Base-by-base conservation (phyloP, 2,113 vertebrate species). In the Arothron firmamentum region DNA sequence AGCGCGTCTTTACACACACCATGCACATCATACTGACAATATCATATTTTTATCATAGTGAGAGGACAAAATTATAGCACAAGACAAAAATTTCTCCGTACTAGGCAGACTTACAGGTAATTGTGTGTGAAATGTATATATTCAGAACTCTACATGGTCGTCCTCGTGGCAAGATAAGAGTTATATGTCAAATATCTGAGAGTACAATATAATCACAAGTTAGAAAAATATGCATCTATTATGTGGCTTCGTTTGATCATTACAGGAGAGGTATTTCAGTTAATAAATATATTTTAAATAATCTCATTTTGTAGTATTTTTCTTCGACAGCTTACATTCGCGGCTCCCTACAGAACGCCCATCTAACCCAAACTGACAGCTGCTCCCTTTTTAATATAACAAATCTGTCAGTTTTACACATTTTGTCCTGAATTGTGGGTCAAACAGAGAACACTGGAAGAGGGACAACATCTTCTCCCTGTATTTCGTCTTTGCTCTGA, bases 41-140 rank as follows among this genome's bases (percentile, higher is more conserved):
- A 45, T 45, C 16, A 45, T 45, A 31, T 38, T 56, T 49, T 6
- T 62, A 63, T 63, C 55, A 71, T 56, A 80, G 56, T 28, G 58
- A 75, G 71, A 50, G 50, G 54, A 70, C 56, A 71, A 83, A 65
- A 70, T 17, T n/a, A 62, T 69, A 57, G 50, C 72, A 84, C 79
- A 64, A 84, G 59, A 87, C 75, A 70, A 64, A 81, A 65, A 59
- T 34, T 77, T 61, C 28, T 63, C 18, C 38, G 52, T 66, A 70
- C 66, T 68, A 68, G 71, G 56, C 66, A 76, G 56, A 55, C 51
- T 72, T 31, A 83, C 66, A 77, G 56, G 19, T 62, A 66, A 72
- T 47, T 62, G 67, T 67, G 62, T 23, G 67, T 84, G 63, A 81
- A 77, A 81, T 67, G 70, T 77, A 57, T 70, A 55, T 80, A 75